Conservation (phyloP, 1,140 invertebrate genomes). For the Tetramorium alpestre region DNA sequence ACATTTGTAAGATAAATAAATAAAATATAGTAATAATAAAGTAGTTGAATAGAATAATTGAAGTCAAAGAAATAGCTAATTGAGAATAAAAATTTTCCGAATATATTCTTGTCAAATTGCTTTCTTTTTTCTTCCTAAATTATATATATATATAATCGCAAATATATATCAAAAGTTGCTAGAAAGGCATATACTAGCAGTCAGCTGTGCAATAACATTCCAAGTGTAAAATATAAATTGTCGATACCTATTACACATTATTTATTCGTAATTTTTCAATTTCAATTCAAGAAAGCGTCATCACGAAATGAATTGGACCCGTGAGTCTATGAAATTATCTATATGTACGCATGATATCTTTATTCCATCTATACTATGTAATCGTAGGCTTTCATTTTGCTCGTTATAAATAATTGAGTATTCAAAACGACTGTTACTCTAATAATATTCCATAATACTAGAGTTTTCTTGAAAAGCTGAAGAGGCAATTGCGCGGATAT, state of each 20-base stretch:
- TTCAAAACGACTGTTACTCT: not conserved
- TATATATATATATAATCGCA: not conserved
- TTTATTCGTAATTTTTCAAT: slow-evolving; percentile 16
- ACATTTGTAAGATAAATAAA: not conserved
- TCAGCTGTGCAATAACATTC: not conserved
- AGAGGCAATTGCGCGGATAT: not conserved
- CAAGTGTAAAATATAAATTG: slow-evolving; percentile 12
- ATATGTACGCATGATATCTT: slow-evolving; percentile 1
- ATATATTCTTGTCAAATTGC: not conserved
- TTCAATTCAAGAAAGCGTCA: not conserved
- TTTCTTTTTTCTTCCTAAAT: not conserved
- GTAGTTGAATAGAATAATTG: not conserved
- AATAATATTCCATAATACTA: not conserved
- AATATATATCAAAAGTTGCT: slow-evolving; percentile 5
- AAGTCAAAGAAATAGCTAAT: not conserved
- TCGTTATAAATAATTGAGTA: slow-evolving; percentile 42
- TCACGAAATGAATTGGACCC: slow-evolving; percentile 37
- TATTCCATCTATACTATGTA: not conserved
- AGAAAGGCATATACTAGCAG: not conserved
- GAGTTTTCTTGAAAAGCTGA: not conserved
- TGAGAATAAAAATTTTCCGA: not conserved
- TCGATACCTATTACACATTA: not conserved
- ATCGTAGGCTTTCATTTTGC: slow-evolving; percentile 2
- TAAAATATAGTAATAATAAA: slow-evolving; percentile 21
- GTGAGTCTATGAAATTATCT: not conserved